Evolutionary conservation across 2,888 invertebrate genomes (phyloP).

Genomic region (Sesia apiformis): DNA sequence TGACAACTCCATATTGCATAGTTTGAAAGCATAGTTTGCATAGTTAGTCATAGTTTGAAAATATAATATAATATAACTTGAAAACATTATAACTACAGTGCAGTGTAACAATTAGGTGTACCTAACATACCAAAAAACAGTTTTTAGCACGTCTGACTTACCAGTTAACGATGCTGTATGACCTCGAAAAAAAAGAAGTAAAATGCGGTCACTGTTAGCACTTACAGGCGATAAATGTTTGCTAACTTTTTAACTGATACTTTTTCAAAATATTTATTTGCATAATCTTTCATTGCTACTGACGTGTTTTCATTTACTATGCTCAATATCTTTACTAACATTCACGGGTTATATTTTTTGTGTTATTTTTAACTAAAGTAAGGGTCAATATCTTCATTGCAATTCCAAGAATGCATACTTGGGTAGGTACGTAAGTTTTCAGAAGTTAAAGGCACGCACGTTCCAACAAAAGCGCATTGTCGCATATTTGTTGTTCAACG

Average conservation of each 20-base stretch:
- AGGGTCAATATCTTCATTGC: too few relatives aligned
- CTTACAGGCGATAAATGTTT: conserved; percentile 39
- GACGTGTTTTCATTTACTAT: too few relatives aligned
- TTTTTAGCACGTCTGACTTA: conserved; percentile 13
- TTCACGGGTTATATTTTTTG: too few relatives aligned
- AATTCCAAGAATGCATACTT: too few relatives aligned
- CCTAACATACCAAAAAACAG: conserved; percentile 9
- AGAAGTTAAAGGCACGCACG: conserved; percentile 14
- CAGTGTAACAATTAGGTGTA: conserved; percentile 7
- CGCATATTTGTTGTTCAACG: conserved; percentile 38
- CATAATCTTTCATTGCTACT: too few relatives aligned
- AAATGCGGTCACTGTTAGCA: conserved; percentile 25
- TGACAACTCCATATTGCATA: conserved; percentile 23
- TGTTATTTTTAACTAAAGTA: too few relatives aligned
- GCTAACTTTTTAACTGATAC: conserved; percentile 25
- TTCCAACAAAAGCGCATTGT: conserved; percentile 51
- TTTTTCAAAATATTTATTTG: too few relatives aligned
- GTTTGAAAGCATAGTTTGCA: too few relatives aligned
- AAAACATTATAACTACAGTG: background rate
- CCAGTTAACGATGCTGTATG: conserved; percentile 13
- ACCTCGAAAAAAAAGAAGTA: conserved; percentile 7
- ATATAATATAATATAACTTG: background rate
- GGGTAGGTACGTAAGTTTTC: background rate
- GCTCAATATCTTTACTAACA: too few relatives aligned
- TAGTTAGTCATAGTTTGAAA: conserved; percentile 17